These are phyloP conservation scores for Cyprinodon tularosa DNA, from an alignment of 2,113 vertebrate genomes.

Conservation along the genomic window DNA sequence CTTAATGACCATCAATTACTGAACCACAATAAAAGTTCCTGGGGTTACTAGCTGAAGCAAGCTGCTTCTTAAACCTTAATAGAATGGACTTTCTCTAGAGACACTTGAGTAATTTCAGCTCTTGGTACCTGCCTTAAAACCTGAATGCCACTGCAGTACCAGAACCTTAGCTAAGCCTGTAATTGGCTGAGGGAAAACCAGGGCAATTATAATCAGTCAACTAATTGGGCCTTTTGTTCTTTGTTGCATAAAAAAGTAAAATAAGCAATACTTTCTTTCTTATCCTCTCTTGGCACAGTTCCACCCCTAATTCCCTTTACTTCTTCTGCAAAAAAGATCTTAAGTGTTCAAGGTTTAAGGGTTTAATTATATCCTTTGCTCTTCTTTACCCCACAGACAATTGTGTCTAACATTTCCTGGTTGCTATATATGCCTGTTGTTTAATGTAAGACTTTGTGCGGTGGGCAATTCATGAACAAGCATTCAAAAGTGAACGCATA, in stretches of 20 bases:
- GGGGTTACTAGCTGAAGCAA: constrained; percentile 43
- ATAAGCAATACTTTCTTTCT: constrained; percentile 34
- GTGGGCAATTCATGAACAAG: background rate
- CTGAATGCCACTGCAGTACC: constrained; percentile 39
- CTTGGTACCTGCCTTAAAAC: constrained; percentile 64
- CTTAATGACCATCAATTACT: background rate
- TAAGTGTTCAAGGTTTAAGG: constrained; percentile 29
- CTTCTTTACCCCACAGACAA: constrained; percentile 37
- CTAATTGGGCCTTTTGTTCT: constrained; percentile 77
- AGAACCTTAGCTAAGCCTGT: constrained; percentile 65
- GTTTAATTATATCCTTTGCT: constrained; percentile 63
- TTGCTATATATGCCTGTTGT: background rate
- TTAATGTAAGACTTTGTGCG: constrained; percentile 1
- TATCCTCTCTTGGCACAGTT: constrained; percentile 12
- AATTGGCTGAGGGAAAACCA: constrained; percentile 66
- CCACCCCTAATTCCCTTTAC: constrained; percentile 28
- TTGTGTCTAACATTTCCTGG: background rate
- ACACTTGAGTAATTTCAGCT: constrained; percentile 55
- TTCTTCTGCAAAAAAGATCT: constrained; percentile 31
- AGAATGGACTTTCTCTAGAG: constrained; percentile 64
- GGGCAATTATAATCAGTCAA: constrained; percentile 72
- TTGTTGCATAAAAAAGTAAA: constrained; percentile 33
- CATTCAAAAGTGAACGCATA: background rate
- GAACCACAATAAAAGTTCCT: constrained; percentile 29
- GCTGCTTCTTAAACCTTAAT: constrained; percentile 64